Conservation (phyloP, 1,140 invertebrate species). For the Delia radicum region DNA sequence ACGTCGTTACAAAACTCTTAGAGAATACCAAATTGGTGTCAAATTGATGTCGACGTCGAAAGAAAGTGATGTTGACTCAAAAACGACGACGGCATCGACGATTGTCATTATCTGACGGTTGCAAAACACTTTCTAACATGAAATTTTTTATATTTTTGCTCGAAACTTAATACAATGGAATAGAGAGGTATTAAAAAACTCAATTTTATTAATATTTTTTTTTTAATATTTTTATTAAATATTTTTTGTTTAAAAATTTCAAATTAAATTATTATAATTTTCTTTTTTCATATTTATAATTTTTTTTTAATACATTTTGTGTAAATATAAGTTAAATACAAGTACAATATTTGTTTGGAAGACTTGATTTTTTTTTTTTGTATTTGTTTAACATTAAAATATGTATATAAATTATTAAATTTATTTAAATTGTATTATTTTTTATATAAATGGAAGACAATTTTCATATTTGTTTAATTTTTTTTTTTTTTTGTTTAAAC, state of each 20-base stretch:
- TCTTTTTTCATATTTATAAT: not conserved
- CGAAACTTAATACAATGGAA: too few species aligned
- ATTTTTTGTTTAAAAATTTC: not conserved
- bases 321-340: conserved; percentile 18
- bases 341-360: not conserved
- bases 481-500: conserved; percentile 15
- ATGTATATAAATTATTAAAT: not conserved
- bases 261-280: not conserved
- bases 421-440: not conserved
- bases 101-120: too few species aligned
- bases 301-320: not conserved
- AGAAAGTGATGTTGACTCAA: too few species aligned
- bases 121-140: too few species aligned
- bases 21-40: too few species aligned
- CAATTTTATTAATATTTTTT: too few species aligned
- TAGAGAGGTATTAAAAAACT: too few species aligned
- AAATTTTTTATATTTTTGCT: too few species aligned
- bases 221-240: not conserved
- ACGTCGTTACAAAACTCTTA: too few species aligned
- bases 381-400: too few species aligned
- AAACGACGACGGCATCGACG: too few species aligned
- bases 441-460: conserved; percentile 16
- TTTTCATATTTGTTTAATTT: not conserved
- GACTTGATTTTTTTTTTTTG: not conserved
- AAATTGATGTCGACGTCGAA: too few species aligned